phyloP scores from a whole-genome alignment of 2,888 invertebrate species.

The Cyclophora punctaria region DNA sequence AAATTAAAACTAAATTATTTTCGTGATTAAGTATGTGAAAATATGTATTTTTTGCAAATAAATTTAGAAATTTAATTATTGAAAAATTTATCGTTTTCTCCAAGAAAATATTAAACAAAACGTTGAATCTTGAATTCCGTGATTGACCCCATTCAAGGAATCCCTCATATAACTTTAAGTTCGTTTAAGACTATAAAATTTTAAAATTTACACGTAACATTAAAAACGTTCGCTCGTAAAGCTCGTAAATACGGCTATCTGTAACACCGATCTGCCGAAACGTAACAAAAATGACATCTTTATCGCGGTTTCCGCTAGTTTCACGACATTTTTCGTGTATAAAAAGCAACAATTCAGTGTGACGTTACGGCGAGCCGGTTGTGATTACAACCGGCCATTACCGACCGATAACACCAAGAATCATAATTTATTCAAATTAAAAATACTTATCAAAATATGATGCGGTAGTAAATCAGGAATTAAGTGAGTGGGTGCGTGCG shows the following conservation, averaged over 20 bases:
- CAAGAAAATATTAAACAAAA: too few species aligned
- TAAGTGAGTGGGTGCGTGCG: conserved; percentile 70
- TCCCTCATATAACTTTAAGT: conserved; percentile 13
- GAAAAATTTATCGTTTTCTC: too few species aligned
- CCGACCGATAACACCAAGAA: conserved; percentile 64
- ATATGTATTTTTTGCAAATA: too few species aligned
- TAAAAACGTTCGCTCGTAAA: conserved; percentile 13
- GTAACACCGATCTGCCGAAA: conserved; percentile 30
- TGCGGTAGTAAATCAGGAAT: conserved; percentile 72
- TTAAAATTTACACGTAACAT: conserved; percentile 14
- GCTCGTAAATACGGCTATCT: conserved; percentile 32
- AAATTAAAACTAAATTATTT: too few species aligned
- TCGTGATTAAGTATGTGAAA: too few species aligned
- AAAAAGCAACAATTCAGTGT: conserved; percentile 21
- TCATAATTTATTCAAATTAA: conserved; percentile 76
- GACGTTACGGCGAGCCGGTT: conserved; percentile 43
- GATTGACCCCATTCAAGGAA: conserved; percentile 15
- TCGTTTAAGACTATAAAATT: conserved; percentile 14
- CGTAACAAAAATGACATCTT: conserved; percentile 61
- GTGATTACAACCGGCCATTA: conserved; percentile 60
- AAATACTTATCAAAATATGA: conserved; percentile 75
- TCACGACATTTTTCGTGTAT: conserved; percentile 28
- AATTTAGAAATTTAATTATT: too few species aligned
- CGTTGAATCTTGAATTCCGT: conserved; percentile 11
- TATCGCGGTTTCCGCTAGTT: conserved; percentile 38